Base-by-base conservation (phyloP, 1,140 invertebrate species). In the Diprion similis region DNA sequence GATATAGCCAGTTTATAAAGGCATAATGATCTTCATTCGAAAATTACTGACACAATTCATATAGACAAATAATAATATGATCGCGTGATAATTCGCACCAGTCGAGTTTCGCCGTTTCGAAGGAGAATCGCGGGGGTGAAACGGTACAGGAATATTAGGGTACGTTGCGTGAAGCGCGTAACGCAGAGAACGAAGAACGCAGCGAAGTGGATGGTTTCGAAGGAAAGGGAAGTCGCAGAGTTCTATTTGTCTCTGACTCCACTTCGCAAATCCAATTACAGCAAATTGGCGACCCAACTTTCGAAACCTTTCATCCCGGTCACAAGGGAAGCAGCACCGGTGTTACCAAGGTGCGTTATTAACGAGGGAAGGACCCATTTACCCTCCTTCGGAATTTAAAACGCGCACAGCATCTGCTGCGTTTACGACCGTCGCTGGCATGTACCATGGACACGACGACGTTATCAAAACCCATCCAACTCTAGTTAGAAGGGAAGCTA, bases 241-340 rank as follows among this genome's bases (percentile, higher is more conserved):
- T 37, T 37, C 24, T 59, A 59, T 59, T 59, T 59, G 51, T 59
- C 51, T 59, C 7, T 59, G 51, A 59, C n/a, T 13, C 51, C 51
- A 59, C 51, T 59, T 59, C 51, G 51, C 51, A 59, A 59, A 59
- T 59, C 51, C 51, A 59, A 59, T 59, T 59, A 59, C 51, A 59
- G 4, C 51, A 59, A 59, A 59, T 59, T 59, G 51, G 51, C 51
- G 51, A 59, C 51, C 51, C n/a, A 59, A 59, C 51, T 59, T 59
- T 59, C 51, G 51, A 59, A 59, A 59, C 51, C 51, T 59, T 59
- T 59, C n/a, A 59, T 59, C 51, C 51, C 51, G n/a, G 51, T 59
- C 8, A 17, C 51, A 37, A 37, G 24, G 51, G 51, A 9, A 17
- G n/a, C n/a, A 59, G 51, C 51, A 59, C 51, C 51, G 11, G n/a